Base-by-base conservation (phyloP, 1,140 invertebrate genomes). In the Pemphigus obesinymphae region DNA sequence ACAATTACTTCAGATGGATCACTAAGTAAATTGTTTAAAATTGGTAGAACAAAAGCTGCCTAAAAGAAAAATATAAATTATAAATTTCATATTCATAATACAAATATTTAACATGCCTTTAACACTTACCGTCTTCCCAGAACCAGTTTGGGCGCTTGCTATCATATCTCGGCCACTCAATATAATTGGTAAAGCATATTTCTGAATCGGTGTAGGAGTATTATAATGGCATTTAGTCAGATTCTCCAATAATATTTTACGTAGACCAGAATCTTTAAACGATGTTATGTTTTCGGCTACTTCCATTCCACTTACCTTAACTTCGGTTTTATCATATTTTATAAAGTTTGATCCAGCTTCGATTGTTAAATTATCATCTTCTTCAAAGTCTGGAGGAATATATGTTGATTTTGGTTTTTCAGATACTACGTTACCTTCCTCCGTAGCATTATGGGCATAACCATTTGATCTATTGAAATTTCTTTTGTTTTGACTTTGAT, bases 81-180 rank as follows among this genome's bases (percentile, higher is more conserved):
- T n/a, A 3, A 6, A 75, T 50, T 50, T 50, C 2, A 34, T 1
- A 48, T 20, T 20, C n/a, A n/a, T n/a, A 20, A 48, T 29, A 23
- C 4, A 58, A 26, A 17, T 10, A 55, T 76, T 20, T 37, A 23
- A 53, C 34, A 10, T 31, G 7, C n/a, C 7, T 3, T 17, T 37
- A 58, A 23, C 15, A 68, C 72, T 45, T 86, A 90, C 90, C 20
- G 96, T 98, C 90, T 99, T 99, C 43, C 97, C 97, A 0, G 96
- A 98, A 0, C 97, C 97, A 53, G 97, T 99, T 87, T 99, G 97
- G 0, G 97, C 97, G 87, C 97, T 99, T 0, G 92, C 97, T 96
- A 99, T 99, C 15, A 99, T 84, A 89, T 99, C 97, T 61, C 95
- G 87, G 7, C 92, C 92, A 0, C 82, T 87, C 85, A 92, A 86